Evolutionary conservation across 2,888 invertebrate genomes (phyloP), one percentile per base, ranked within the genome.

Genomic region (Caenorhabditis imperialis): DNA sequence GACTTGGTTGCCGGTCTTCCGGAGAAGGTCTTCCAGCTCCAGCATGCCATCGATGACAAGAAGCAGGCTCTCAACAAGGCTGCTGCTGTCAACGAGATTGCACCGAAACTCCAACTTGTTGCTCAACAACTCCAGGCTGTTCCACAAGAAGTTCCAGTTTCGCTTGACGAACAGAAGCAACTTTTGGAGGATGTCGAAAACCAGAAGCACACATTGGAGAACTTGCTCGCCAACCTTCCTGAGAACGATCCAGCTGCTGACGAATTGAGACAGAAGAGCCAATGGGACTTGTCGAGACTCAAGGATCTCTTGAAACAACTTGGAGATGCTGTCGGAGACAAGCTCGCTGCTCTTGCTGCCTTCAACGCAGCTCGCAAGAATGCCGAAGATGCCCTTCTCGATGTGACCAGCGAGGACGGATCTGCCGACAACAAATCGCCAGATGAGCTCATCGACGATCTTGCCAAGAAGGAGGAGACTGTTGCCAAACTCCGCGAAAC

Each of bases 301-400:
- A 78, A 81, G 57, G 78, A 79, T 51, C 63, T 77, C 25, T 61
- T 79, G 54, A 75, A 74, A 51, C 58, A 70, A 53, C 71, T 81
- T 30, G 76, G 75, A 42, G 70, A 65, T 45, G 75, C 75, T 25
- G 75, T 81, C 62, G 81, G 79, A 35, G 79, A 81, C 71, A 79
- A 79, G 44, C 53, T 79, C 37, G 79, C 79, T 42, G 79, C 81
- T 55, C 77, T 79, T 51, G 81, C 79, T 25, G 75, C 79, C 25
- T 79, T 79, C 75, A 78, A 75, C 37, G 77, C 79, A 8, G 72
- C 77, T 54, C 76, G 80, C 53, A 79, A 78, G 60, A 75, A 78
- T 25, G 76, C 77, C 44, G 81, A 80, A 67, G 76, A 76, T 35
- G 55, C 76, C 42, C 75, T 78, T 22, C 63, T 78, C 58, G 75